Conservation (phyloP, 2,888 invertebrate species). For the Mylabris sibirica region DNA sequence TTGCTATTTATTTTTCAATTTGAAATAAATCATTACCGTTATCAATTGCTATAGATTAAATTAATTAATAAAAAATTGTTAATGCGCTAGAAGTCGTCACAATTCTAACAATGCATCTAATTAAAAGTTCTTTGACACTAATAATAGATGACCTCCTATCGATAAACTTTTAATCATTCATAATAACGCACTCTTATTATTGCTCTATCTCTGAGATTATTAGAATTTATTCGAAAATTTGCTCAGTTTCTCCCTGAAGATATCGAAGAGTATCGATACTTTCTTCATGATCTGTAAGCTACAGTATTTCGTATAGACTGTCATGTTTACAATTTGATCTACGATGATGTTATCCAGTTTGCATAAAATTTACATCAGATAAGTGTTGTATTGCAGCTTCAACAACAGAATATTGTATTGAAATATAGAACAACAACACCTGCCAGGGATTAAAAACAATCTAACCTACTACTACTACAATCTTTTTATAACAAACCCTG, state of each 20-base stretch:
- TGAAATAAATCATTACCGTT: background rate
- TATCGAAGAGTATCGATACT: background rate
- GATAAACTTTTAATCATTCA: background rate
- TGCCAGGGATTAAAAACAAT: background rate
- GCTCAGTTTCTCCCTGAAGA: too few relatives aligned
- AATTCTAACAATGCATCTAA: background rate
- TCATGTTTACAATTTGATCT: background rate
- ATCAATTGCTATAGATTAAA: too few relatives aligned
- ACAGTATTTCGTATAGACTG: background rate
- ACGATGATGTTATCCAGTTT: background rate
- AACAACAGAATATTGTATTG: background rate
- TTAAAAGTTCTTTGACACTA: background rate
- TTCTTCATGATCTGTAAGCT: background rate
- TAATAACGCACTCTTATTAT: too few relatives aligned
- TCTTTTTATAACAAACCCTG: background rate
- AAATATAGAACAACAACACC: background rate
- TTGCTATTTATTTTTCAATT: too few relatives aligned
- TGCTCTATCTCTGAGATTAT: too few relatives aligned
- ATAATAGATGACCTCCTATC: background rate
- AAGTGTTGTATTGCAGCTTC: background rate
- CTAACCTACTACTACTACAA: background rate
- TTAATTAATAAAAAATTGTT: background rate
- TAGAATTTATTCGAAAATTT: too few relatives aligned
- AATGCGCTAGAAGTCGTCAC: background rate
- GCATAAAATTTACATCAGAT: constrained; percentile 8